phyloP scores from a whole-genome alignment of 2,113 vertebrate genomes.

The Petromus typicus region DNA sequence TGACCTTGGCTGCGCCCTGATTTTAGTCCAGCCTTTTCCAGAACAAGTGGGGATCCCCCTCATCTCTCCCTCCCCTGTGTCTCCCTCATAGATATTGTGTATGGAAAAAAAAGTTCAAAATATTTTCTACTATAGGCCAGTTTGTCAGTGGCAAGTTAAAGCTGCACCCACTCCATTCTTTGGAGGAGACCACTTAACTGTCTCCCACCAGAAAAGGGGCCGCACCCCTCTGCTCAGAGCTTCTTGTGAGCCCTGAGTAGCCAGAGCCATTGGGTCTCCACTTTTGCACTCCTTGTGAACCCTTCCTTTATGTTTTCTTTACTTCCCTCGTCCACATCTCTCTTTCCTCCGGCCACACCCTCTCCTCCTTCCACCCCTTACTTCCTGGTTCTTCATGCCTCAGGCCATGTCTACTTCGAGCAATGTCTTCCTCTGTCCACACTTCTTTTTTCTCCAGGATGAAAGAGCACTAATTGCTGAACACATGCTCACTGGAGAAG shows the following conservation, averaged over 20 bases:
- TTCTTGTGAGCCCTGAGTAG: not conserved
- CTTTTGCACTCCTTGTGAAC: not conserved
- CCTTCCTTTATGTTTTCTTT: not conserved
- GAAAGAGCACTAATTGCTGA: not conserved
- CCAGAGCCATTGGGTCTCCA: not conserved
- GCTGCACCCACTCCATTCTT: not conserved
- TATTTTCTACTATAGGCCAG: not conserved
- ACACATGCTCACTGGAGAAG: not conserved
- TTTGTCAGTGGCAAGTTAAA: not conserved
- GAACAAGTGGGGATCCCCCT: not conserved
- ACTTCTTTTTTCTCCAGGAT: constrained; percentile 48
- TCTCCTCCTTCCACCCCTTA: not conserved
- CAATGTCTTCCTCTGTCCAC: constrained; percentile 8
- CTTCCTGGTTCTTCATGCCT: not conserved
- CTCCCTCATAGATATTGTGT: not conserved
- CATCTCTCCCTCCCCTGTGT: not conserved
- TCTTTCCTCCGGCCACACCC: not conserved
- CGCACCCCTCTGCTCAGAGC: not conserved
- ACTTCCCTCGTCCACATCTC: not conserved
- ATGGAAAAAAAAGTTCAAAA: not conserved
- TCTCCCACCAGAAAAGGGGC: not conserved
- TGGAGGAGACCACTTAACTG: not conserved
- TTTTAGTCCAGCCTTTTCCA: not conserved
- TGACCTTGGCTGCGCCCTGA: not conserved
- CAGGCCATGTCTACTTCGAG: not conserved